Conservation (phyloP, 2,113 vertebrate species). For the Otis tarda region DNA sequence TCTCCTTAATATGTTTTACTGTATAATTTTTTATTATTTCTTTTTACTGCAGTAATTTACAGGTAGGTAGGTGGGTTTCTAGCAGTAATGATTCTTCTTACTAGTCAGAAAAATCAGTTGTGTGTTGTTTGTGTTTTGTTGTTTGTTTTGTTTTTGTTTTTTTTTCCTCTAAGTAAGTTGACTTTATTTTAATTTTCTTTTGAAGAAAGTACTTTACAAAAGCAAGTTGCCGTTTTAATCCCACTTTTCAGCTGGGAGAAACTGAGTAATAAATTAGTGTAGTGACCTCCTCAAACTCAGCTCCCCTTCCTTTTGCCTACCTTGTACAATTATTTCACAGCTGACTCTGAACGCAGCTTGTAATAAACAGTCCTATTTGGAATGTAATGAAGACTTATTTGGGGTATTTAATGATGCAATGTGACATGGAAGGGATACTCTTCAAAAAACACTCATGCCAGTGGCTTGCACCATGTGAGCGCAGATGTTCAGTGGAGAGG, state of each 20-base stretch:
- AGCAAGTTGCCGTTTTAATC: neutral
- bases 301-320: neutral
- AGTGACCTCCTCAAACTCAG: neutral
- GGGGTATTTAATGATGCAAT: conserved; percentile 24
- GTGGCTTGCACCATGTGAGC: neutral
- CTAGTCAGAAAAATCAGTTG: neutral
- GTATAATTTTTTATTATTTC: neutral
- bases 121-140: neutral
- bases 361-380: neutral
- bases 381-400: conserved; percentile 27
- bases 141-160: no score
- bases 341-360: conserved; percentile 22
- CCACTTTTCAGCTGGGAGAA: neutral
- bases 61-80: neutral
- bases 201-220: neutral
- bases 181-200: neutral
- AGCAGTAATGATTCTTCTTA: neutral
- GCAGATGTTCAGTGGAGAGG: conserved; percentile 43
- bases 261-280: neutral
- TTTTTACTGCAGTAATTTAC: neutral
- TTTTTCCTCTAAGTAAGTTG: neutral
- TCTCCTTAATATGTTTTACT: neutral
- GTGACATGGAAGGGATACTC: conserved; percentile 3
- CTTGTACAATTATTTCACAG: neutral
- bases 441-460: conserved; percentile 31